Conservation (phyloP, 2,113 vertebrate genomes). For the Hydrochoerus hydrochaeris region DNA sequence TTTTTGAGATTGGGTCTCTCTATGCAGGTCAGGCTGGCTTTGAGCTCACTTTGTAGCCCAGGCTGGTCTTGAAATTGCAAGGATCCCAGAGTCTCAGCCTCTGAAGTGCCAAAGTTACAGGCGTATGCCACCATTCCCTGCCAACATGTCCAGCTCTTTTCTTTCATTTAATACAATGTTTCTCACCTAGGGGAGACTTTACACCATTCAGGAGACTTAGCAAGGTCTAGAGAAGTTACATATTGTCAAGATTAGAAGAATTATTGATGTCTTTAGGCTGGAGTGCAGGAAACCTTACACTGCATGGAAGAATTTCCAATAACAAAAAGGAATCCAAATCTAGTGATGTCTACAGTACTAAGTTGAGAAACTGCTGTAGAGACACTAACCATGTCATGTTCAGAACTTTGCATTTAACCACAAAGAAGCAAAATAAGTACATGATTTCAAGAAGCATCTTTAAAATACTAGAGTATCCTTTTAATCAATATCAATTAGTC, state of each 20-base stretch:
- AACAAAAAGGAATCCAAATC: not conserved
- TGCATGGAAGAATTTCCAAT: not conserved
- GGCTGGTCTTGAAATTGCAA: no score
- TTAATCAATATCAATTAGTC: not conserved
- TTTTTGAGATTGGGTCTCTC: no score
- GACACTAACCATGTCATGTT: not conserved
- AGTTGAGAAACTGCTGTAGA: not conserved
- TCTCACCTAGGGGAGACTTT: not conserved
- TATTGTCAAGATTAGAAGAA: not conserved
- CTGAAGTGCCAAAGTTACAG: no score
- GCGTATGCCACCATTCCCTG: no score
- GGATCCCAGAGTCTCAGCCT: no score
- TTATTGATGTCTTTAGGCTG: not conserved
- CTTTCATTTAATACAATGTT: not conserved
- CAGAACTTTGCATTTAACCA: not conserved
- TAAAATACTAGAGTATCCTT: not conserved
- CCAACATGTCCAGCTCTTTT: no score
- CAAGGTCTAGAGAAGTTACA: not conserved
- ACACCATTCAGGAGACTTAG: not conserved
- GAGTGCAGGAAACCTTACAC: not conserved
- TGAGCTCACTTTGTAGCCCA: no score
- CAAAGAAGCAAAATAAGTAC: not conserved
- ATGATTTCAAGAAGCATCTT: not conserved
- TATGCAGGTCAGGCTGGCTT: no score
- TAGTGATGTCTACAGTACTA: rapidly evolving